These are phyloP conservation scores for Sceloporus tristichus DNA, from an alignment of 2,113 vertebrate genomes.

Conservation along the genomic window DNA sequence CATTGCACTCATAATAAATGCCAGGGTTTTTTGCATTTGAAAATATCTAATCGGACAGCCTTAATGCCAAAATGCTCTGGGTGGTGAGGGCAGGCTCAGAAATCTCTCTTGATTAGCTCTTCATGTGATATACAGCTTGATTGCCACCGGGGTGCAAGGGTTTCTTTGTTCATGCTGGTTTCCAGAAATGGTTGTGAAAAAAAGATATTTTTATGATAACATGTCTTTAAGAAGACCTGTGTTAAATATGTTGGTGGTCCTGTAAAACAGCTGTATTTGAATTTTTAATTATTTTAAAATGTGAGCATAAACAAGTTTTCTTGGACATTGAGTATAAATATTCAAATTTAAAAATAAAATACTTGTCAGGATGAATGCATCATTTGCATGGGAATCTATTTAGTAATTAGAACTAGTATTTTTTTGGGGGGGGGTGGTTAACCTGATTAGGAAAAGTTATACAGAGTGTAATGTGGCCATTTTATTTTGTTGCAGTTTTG, in stretches of 20 bases:
- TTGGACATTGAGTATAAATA: not conserved
- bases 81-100: not conserved
- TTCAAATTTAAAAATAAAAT: not conserved
- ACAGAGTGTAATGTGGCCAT: no score
- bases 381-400: no score
- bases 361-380: no score
- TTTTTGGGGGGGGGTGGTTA: no score
- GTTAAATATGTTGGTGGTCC: not conserved
- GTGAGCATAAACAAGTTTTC: not conserved
- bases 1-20: not conserved
- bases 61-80: not conserved
- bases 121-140: not conserved
- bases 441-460: no score
- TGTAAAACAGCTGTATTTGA: not conserved
- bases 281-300: not conserved
- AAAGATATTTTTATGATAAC: not conserved
- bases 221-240: not conserved
- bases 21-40: conserved; percentile 9
- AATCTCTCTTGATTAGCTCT: not conserved
- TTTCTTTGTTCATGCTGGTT: not conserved
- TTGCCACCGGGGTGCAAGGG: not conserved
- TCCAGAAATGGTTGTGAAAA: not conserved
- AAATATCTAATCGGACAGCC: not conserved
- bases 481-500: no score
- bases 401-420: no score